phyloP scores from a whole-genome alignment of 1,140 invertebrate genomes.

The Galendromus occidentalis region DNA sequence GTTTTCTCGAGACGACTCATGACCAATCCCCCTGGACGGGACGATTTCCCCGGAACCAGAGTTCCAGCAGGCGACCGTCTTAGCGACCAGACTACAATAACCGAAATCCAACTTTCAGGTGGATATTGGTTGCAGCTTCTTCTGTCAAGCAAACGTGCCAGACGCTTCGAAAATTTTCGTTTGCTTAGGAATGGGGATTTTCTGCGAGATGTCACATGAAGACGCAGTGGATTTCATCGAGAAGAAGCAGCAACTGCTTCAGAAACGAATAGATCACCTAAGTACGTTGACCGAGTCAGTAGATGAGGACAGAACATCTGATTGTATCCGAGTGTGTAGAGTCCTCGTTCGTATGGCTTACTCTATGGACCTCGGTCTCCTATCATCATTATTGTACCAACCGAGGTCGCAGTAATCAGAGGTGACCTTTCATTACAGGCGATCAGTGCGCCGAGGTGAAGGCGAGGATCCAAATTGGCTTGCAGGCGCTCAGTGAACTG shows the following conservation, averaged over 20 bases:
- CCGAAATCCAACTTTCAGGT: constrained; percentile 6
- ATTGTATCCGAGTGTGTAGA: neutral
- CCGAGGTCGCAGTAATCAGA: neutral
- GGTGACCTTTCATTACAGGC: constrained; percentile 29
- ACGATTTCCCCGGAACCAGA: too few species aligned
- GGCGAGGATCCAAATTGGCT: constrained; percentile 53
- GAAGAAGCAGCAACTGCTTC: constrained; percentile 31
- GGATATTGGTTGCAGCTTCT: constrained; percentile 21
- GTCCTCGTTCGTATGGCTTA: neutral
- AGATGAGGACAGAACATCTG: neutral
- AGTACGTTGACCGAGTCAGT: neutral
- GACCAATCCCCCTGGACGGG: neutral
- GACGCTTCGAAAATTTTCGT: constrained; percentile 46
- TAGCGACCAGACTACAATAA: neutral
- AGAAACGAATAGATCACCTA: neutral
- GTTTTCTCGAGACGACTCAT: neutral
- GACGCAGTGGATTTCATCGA: constrained; percentile 50
- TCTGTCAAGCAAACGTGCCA: constrained; percentile 32
- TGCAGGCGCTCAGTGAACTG: constrained; percentile 17
- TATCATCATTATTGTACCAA: neutral
- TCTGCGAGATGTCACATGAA: constrained; percentile 44
- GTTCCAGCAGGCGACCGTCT: too few species aligned
- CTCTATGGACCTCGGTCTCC: neutral
- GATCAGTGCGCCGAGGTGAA: constrained; percentile 46
- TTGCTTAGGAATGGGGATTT: constrained; percentile 51